Percentiles rank a stretch among this genome's conserved stretches.
Evolutionary conservation across 2,888 invertebrate species (phyloP).

Genomic region (Ectemnius lituratus): DNA sequence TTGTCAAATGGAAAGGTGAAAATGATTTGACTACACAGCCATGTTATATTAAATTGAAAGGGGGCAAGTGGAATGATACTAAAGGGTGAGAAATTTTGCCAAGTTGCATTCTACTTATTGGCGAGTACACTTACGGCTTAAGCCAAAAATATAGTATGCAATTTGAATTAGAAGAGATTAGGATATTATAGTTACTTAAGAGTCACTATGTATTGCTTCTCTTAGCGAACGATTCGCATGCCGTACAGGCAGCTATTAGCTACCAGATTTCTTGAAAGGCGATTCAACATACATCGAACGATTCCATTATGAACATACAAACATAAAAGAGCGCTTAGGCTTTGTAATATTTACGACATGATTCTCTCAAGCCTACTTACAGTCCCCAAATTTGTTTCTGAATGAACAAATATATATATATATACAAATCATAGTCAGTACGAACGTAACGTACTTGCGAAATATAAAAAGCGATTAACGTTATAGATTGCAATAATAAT

Average conservation of each 20-base stretch:
- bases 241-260: conserved; percentile 9
- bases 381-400: conserved; percentile 6
- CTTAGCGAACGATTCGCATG: conserved; percentile 30
- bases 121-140: conserved; percentile 31
- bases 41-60: too few species aligned
- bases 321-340: conserved; percentile 44
- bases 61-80: too few species aligned
- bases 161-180: conserved; percentile 30
- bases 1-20: too few species aligned
- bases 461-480: neutral
- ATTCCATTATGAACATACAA: conserved; percentile 20
- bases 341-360: conserved; percentile 25
- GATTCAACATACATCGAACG: conserved; percentile 18
- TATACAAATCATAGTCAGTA: conserved; percentile 29
- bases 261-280: conserved; percentile 32
- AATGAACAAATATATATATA: conserved; percentile 27
- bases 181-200: conserved; percentile 34
- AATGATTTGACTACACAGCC: too few species aligned
- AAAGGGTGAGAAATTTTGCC: conserved; percentile 15
- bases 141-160: conserved; percentile 31
- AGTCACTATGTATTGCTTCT: conserved; percentile 57
- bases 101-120: conserved; percentile 13
- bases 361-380: conserved; percentile 3
- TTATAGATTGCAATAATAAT: conserved; percentile 2
- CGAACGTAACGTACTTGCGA: conserved; percentile 11